Base-by-base conservation (phyloP, 2,797 vertebrate species). In the Coranthus polyacanthus region DNA sequence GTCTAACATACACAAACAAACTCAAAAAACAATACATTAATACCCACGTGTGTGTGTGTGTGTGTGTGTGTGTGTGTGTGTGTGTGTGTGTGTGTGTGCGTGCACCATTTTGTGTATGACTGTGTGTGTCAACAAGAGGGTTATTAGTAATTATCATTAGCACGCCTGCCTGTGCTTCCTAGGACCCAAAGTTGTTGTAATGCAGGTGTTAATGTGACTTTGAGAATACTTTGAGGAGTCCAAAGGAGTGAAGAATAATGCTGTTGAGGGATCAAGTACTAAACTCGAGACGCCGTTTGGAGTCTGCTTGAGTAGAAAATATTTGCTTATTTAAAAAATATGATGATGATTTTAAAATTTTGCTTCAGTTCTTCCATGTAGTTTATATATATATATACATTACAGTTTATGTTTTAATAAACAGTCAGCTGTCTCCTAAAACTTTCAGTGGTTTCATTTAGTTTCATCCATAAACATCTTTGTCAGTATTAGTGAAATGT, bases 121-220 rank as follows among this genome's bases (percentile, higher is more conserved):
- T 41, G n/a, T 1, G 3, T 68, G 60, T 65, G 44, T 75, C 49
- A 82, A 51, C 56, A 60, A 18, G 24, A 11, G 64, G 62, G 59
- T 75, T 45, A 77, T 74, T 74, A 68, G 20, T 49, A 18, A 62
- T 60, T 54, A 61, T 17, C 24, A 13, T 67, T 60, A 47, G 32
- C 38, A 16, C 17, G 32, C 42, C n/a, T 59, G 56, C 6, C 12
- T 54, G 46, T 49, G 50, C 36, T 73, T 69, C 36, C 22, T 38
- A 54, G n/a, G 42, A 52, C 21, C 21, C 1, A 45, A 37, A 47
- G 12, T 18, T 49, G 49, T 24, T 61, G n/a, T 3, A 36, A 59
- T 46, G 50, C 51, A 61, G 47, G 45, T 59, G 53, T 68, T 59
- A 36, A 38, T 53, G 21, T 59, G 49, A 78, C 73, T 72, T 17